Evolutionary conservation across 1,140 invertebrate genomes (phyloP).

Genomic region (Cotesia glomerata): DNA sequence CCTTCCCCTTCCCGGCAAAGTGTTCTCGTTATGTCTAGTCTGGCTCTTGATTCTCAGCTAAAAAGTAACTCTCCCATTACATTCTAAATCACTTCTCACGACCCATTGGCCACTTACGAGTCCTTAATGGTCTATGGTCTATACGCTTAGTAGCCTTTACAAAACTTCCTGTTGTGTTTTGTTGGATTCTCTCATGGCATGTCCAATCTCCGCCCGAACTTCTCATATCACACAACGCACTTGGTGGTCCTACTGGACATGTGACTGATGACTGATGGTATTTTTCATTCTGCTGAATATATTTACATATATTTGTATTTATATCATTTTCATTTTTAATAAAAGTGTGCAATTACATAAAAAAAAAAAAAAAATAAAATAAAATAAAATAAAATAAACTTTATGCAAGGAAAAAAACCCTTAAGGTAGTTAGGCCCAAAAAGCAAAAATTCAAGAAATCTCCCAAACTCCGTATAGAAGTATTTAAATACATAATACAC

Average conservation of each 20-base stretch:
- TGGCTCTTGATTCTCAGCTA: not conserved
- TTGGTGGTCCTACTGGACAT: slow-evolving; percentile 37
- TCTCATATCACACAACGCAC: slow-evolving; percentile 14
- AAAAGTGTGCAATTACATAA: too few species aligned
- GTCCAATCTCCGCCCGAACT: slow-evolving; percentile 19
- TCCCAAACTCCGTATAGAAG: too few species aligned
- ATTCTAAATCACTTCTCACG: slow-evolving; percentile 3
- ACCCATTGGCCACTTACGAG: slow-evolving; percentile 1
- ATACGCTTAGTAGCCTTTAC: slow-evolving; percentile 33
- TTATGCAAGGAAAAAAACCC: too few species aligned
- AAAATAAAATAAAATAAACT: too few species aligned
- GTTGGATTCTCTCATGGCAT: not conserved
- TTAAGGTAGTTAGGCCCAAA: too few species aligned
- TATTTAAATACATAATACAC: too few species aligned
- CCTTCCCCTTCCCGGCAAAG: too few species aligned
- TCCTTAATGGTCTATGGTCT: not conserved
- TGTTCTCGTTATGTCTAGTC: too few species aligned
- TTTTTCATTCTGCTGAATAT: slow-evolving; percentile 11
- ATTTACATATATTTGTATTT: slow-evolving; percentile 24
- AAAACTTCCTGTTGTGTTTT: slow-evolving; percentile 35
- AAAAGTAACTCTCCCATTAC: not conserved
- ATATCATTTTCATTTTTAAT: not conserved
- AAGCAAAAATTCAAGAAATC: too few species aligned
- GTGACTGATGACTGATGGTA: slow-evolving; percentile 42
- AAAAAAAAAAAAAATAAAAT: too few species aligned